These are phyloP conservation scores for Cantharis lateralis DNA, from an alignment of 2,888 invertebrate species.

Conservation along the genomic window DNA sequence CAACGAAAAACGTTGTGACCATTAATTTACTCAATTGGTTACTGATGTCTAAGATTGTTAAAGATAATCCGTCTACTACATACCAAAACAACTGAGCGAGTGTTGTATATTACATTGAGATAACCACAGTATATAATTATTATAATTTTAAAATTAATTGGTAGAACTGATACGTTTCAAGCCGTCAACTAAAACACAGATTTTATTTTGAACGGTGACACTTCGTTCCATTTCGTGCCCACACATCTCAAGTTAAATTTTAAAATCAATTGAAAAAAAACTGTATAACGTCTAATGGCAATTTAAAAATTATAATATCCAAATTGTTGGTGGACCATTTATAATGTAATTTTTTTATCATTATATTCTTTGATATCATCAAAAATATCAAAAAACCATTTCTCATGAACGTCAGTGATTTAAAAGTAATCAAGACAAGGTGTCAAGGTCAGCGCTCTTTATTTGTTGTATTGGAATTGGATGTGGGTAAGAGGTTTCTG, in stretches of 20 bases:
- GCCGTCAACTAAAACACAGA: background rate
- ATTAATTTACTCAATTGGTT: background rate
- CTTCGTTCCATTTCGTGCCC: background rate
- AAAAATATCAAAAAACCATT: background rate
- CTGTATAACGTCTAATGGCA: background rate
- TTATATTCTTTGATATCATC: background rate
- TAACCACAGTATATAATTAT: background rate
- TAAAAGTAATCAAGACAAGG: conserved; percentile 7
- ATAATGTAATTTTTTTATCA: background rate
- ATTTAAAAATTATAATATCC: background rate
- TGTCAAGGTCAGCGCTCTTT: conserved; percentile 19
- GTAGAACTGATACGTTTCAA: background rate
- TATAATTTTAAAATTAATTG: background rate
- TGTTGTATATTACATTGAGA: background rate
- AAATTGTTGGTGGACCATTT: background rate
- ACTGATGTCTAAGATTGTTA: background rate
- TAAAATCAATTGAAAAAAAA: background rate
- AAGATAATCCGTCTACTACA: background rate
- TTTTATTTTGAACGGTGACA: background rate
- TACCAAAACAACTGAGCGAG: background rate
- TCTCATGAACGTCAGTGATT: background rate
- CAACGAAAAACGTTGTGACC: background rate
- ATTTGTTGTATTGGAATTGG: conserved; percentile 28
- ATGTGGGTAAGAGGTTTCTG: conserved; percentile 12
- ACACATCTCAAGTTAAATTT: background rate